phyloP scores from a whole-genome alignment of 2,888 invertebrate species.

The Phyllotreta striolata region DNA sequence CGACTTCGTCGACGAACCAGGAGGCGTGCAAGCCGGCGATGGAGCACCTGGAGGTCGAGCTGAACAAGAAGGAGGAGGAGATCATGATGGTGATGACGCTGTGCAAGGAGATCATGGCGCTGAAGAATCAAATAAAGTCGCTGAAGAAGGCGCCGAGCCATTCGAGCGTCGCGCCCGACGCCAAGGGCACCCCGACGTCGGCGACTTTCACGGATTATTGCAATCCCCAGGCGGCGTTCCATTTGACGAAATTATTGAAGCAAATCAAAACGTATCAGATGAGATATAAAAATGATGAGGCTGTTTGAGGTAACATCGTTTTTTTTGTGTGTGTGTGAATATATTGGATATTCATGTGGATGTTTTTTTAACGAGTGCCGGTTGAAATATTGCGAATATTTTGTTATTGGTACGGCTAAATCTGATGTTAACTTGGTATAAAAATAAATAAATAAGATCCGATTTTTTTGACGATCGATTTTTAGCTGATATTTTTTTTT shows the following conservation, averaged over 20 bases:
- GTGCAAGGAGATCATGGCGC: slow-evolving; percentile 59
- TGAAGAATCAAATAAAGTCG: slow-evolving; percentile 58
- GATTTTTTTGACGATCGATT: no score
- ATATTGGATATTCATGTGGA: background rate
- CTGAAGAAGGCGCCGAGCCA: slow-evolving; percentile 53
- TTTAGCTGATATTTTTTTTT: no score
- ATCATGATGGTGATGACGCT: slow-evolving; percentile 60
- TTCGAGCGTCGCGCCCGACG: slow-evolving; percentile 43
- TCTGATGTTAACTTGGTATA: no score
- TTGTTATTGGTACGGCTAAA: no score
- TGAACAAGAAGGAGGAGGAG: slow-evolving; percentile 59
- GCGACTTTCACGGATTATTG: slow-evolving; percentile 48
- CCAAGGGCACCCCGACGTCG: slow-evolving; percentile 32
- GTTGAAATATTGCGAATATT: no score
- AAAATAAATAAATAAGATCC: no score
- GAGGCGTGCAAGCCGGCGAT: slow-evolving; percentile 49
- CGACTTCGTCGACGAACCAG: slow-evolving; percentile 35
- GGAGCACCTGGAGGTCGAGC: slow-evolving; percentile 55
- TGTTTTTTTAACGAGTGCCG: no score
- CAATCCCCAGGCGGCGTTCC: slow-evolving; percentile 55
- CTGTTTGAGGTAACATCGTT: background rate
- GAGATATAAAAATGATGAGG: slow-evolving; percentile 46
- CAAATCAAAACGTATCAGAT: slow-evolving; percentile 59
- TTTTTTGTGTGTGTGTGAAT: background rate
- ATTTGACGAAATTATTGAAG: slow-evolving; percentile 58